Percentiles rank a stretch among this genome's conserved stretches.
Conservation (phyloP, 1,140 invertebrate genomes). For the Hestina assimilis region DNA sequence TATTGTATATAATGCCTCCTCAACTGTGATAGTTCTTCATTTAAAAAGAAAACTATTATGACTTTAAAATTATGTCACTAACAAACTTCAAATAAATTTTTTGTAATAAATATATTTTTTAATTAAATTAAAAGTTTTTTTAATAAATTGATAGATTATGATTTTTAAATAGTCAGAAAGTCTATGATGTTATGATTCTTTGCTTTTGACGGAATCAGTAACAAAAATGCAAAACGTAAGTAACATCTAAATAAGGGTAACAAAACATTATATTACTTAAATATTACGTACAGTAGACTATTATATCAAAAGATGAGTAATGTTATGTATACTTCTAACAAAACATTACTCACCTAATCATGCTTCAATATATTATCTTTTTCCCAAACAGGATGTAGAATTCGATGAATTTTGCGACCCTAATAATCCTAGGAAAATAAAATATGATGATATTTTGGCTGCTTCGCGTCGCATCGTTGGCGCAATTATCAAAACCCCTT, state of each 20-base stretch:
- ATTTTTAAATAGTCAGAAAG: no score
- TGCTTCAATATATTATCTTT: not conserved
- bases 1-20: no score
- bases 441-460: constrained; percentile 58
- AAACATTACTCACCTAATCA: not conserved
- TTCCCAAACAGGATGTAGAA: constrained; percentile 37
- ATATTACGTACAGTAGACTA: no score
- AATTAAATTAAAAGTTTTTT: not conserved
- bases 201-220: not conserved
- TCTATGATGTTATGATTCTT: not conserved
- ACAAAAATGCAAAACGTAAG: not conserved
- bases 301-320: no score
- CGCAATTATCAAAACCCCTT: constrained; percentile 43
- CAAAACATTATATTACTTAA: no score
- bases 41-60: not conserved
- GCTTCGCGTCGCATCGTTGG: constrained; percentile 51
- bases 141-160: no score
- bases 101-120: not conserved
- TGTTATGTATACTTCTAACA: not conserved
- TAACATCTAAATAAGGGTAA: no score
- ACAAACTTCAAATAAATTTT: not conserved
- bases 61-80: not conserved
- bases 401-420: constrained; percentile 59
- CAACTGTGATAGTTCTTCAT: not conserved
- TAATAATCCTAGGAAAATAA: constrained; percentile 55